Evolutionary conservation across 37 sponge, comb jelly and placozoan species (phyloP).

Genomic region (Chondrilla cf. caribensis): DNA sequence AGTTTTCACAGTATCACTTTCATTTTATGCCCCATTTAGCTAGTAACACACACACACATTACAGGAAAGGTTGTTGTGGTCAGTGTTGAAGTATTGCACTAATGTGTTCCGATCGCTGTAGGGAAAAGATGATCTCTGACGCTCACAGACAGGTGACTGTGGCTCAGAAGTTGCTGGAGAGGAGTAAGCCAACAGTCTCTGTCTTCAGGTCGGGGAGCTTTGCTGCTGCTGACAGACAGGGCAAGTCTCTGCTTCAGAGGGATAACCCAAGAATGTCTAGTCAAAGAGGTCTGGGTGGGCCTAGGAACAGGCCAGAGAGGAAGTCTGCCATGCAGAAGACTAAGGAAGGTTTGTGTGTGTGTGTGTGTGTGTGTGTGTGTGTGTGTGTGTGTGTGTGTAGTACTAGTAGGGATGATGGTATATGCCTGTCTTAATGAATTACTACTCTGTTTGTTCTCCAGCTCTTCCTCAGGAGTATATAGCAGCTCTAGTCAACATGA

Average conservation of each 20-base stretch:
- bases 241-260: neutral
- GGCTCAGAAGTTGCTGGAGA: neutral
- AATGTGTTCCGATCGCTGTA: neutral
- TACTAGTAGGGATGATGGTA: too few species aligned
- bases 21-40: neutral
- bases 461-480: conserved; percentile 3
- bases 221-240: conserved; percentile 2
- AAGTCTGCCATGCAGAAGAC: neutral
- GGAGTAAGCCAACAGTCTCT: neutral
- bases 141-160: neutral
- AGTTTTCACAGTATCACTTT: neutral
- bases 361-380: too few species aligned
- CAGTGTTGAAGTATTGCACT: neutral
- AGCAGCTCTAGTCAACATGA: neutral
- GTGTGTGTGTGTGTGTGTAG: too few species aligned
- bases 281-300: neutral
- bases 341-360: neutral
- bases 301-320: neutral
- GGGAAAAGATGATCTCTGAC: neutral
- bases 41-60: too few species aligned
- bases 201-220: conserved; percentile 11
- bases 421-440: too few species aligned
- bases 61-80: neutral
- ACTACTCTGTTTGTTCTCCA: too few species aligned
- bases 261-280: too few species aligned